These are phyloP conservation scores for Zalophus californianus DNA, from an alignment of 2,797 vertebrate genomes.

Conservation along the genomic window DNA sequence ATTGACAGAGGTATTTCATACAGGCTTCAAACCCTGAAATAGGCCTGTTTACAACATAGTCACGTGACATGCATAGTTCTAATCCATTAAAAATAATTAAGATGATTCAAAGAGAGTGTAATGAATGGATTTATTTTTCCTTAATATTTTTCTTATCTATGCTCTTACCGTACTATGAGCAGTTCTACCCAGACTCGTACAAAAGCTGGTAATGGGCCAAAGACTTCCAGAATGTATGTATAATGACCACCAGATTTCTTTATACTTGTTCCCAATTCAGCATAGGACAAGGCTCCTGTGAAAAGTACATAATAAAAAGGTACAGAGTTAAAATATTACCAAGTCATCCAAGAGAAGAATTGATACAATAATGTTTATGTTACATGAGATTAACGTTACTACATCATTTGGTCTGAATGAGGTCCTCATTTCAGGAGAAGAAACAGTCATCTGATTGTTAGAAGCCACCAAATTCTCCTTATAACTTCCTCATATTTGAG, in stretches of 20 bases:
- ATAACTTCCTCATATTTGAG: constrained; percentile 25
- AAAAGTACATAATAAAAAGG: constrained; percentile 53
- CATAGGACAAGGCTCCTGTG: constrained; percentile 96
- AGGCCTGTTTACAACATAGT: not conserved
- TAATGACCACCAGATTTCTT: constrained; percentile 99
- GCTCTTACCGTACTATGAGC: constrained; percentile 94
- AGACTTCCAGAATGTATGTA: constrained; percentile 96
- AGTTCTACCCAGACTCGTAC: constrained; percentile 96
- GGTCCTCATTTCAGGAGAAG: not conserved
- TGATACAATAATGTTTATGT: not conserved
- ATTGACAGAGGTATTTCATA: not conserved
- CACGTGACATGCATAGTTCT: not conserved
- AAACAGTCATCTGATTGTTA: not conserved
- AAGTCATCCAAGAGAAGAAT: not conserved
- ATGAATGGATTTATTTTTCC: not conserved
- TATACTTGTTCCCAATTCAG: constrained; percentile 96
- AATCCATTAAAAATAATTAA: not conserved
- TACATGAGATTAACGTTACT: not conserved
- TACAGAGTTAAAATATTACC: not conserved
- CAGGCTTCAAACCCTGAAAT: not conserved
- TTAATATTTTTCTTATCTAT: not conserved
- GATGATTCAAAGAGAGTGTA: not conserved
- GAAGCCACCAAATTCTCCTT: not conserved
- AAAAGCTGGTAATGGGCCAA: constrained; percentile 95
- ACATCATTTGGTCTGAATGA: not conserved